Evolutionary conservation across 2,888 invertebrate genomes (phyloP), one percentile per base, ranked within the genome.

Genomic region (Bruchidius siliquastri): DNA sequence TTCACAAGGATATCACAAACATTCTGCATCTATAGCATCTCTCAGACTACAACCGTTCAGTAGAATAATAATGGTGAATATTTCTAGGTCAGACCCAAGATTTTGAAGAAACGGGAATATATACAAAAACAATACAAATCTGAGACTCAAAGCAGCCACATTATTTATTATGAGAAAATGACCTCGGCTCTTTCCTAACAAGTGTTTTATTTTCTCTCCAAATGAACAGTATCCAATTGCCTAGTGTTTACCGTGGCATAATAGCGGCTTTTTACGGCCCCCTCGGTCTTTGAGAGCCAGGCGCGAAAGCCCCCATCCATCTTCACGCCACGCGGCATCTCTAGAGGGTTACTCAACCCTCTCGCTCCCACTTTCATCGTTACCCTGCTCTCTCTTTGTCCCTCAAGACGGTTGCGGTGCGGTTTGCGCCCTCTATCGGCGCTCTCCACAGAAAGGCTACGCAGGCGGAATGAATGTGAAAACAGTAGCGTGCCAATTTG

Each of bases 201-300:
- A 49, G 49, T 49, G 49, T 49, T 49, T 49, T 49, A 49, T 49
- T 49, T 49, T 49, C 49, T 49, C 13, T 49, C 72, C 73, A 80
- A 80, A 77, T 74, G 79, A 79, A 74, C 77, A 72, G 76, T 80
- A 81, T 85, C 85, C 49, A 85, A 86, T 86, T 84, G 85, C 83
- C 83, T 83, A 82, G 81, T 85, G 85, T 85, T 86, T 85, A 85
- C 85, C 84, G 82, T 82, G 76, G 79, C 76, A 81, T 81, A 81
- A 82, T 81, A 80, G 77, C 78, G 68, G 81, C 81, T 81, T 81
- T 82, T 82, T 81, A 79, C 78, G 76, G 79, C 79, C 79, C 80
- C 76, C 75, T 74, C 76, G 77, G 78, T 80, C 77, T 80, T 78
- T 78, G 77, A 77, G 79, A 75, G 78, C 74, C 78, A 80, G 80